Base-by-base conservation (phyloP, 53 echinoderm and acorn worm genomes). In the Holothuria scabra region DNA sequence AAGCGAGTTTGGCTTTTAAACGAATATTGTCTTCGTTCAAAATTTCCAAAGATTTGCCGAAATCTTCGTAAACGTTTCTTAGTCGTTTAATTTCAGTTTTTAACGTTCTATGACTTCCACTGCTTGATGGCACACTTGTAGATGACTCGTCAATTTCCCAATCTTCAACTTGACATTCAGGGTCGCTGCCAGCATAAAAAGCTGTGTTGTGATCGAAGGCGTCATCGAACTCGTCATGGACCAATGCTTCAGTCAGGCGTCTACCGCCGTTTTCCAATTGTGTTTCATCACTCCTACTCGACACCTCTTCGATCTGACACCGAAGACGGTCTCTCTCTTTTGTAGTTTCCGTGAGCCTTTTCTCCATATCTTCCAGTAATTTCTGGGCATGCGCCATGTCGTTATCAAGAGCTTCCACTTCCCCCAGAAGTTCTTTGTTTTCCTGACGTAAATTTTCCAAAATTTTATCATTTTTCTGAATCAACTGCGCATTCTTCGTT, bases 11-110 rank as follows among this genome's bases (percentile, higher is more conserved):
- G 26, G 89, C 61, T 49, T 88, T 87, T 31, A 93, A 76, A 24
- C 75, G 71, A 55, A 91, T 83, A 71, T 91, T 93, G 14, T 95
- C 93, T 23, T 89, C 86, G 26, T 67, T 86, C 30, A 91, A 55
- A 52, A 64, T 87, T 46, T 88, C 83, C 59, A 93, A 63, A 0
- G 91, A 87, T 8, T 87, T 89, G 46, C 91, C 91, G 70, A 96
- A 86, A 59, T 93, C 90, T 12, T 88, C 76, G 74, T 93, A 91
- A 8, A 93, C 84, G 28, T 89, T 61, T 4, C 93, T 79, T 1
- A 93, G 67, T 38, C 93, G 89, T 67, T 84, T 82, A 55, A 96
- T 96, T 83, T 96, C 96, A 1, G 85, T 85, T 56, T 86, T 91
- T 29, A 96, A 91, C 26, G 89, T 46, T 28, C 12, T 12, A 37